These are phyloP conservation scores for Drepana falcataria DNA, from an alignment of 2,888 invertebrate genomes.

Conservation along the genomic window DNA sequence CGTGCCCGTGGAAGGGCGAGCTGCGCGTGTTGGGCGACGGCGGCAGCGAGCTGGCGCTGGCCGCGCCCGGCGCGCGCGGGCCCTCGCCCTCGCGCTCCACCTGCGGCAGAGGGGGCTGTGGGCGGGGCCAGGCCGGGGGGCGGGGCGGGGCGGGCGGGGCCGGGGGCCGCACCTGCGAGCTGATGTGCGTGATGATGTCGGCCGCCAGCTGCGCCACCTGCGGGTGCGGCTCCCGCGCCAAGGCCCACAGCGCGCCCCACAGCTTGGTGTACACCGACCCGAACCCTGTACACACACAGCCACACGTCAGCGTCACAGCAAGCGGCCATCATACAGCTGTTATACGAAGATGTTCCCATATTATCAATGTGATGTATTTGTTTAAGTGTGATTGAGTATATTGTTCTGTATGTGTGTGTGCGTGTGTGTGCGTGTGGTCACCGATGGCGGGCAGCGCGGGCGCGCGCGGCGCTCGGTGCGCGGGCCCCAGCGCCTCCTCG, in stretches of 20 bases:
- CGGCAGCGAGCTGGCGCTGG: conserved; percentile 74
- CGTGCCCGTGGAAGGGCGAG: conserved; percentile 44
- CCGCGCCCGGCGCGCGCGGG: conserved; percentile 15
- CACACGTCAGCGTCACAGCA: neutral
- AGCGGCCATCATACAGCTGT: no score
- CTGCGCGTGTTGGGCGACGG: conserved; percentile 79
- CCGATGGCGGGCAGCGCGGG: conserved; percentile 55
- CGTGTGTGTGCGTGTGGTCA: conserved; percentile 9
- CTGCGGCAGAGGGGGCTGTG: conserved; percentile 24
- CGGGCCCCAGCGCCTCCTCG: conserved; percentile 46
- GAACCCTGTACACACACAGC: conserved; percentile 57
- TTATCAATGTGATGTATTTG: no score
- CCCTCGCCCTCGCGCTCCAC: conserved; percentile 40
- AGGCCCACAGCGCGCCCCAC: conserved; percentile 88
- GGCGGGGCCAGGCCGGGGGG: no score
- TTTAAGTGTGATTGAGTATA: no score
- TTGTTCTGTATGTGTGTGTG: neutral
- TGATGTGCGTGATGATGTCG: conserved; percentile 87
- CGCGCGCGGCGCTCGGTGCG: conserved; percentile 28
- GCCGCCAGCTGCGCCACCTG: conserved; percentile 88
- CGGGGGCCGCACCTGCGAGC: conserved; percentile 83
- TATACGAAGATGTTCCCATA: no score
- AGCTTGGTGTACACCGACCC: conserved; percentile 92
- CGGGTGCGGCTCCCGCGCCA: conserved; percentile 93
- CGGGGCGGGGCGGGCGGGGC: no score